Evolutionary conservation across 2,888 invertebrate genomes (phyloP).

Genomic region (Drosophila multiciliata): DNA sequence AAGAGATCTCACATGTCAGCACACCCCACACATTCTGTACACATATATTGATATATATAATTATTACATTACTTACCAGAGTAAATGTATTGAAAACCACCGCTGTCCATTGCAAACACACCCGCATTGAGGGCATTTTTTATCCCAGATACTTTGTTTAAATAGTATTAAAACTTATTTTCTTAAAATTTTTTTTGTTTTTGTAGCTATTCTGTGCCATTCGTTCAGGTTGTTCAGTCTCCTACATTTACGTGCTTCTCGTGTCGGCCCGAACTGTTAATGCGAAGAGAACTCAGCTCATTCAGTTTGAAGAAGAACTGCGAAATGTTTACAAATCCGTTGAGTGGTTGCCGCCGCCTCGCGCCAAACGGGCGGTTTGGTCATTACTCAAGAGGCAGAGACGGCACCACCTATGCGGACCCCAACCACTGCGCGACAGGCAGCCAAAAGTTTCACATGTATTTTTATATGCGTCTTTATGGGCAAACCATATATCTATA

Average conservation of each 20-base stretch:
- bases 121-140: slow-evolving; percentile 72
- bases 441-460: slow-evolving; percentile 34
- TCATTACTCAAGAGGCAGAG: slow-evolving; percentile 62
- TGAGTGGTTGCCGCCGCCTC: slow-evolving; percentile 63
- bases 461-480: slow-evolving; percentile 70
- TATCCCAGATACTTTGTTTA: slow-evolving; percentile 13
- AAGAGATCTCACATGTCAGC: slow-evolving; percentile 10
- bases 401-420: not conserved
- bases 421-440: slow-evolving; percentile 19
- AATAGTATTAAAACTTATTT: slow-evolving; percentile 17
- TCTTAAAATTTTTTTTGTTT: slow-evolving; percentile 24
- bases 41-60: not conserved
- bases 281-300: slow-evolving; percentile 58
- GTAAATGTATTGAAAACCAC: slow-evolving; percentile 75
- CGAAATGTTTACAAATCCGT: slow-evolving; percentile 75
- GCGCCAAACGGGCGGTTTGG: slow-evolving; percentile 27
- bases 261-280: slow-evolving; percentile 65
- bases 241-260: slow-evolving; percentile 48
- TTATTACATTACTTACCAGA: slow-evolving; percentile 66
- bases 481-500: slow-evolving; percentile 48
- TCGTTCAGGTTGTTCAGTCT: slow-evolving; percentile 20
- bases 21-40: not conserved
- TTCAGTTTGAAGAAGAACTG: slow-evolving; percentile 50
- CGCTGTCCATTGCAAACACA: slow-evolving; percentile 79
- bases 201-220: slow-evolving; percentile 18